A percentile compares a stretch with the other conserved stretches of the same genome.
Evolutionary conservation across 1,140 invertebrate species (phyloP).

Genomic region (Whitmania pigra): DNA sequence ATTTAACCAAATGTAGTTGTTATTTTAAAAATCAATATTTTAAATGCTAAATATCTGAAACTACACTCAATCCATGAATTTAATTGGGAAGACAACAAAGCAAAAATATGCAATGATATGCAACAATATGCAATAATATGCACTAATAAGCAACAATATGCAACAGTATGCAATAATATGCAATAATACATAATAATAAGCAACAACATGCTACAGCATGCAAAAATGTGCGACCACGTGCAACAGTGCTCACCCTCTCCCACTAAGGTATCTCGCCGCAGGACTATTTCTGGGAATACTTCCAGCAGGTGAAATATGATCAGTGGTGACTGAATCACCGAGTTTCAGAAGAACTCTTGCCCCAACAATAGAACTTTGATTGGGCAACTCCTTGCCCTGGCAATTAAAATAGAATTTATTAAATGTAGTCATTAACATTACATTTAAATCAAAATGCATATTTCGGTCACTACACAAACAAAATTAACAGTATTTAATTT

Average conservation of each 20-base stretch:
- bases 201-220: too few species aligned
- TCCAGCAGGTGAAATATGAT: conserved; percentile 95
- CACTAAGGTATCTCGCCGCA: conserved; percentile 65
- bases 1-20: too few species aligned
- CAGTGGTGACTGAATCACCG: conserved; percentile 90
- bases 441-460: too few species aligned
- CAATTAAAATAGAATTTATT: conserved; percentile 23
- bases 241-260: conserved; percentile 51
- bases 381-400: conserved; percentile 43
- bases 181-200: too few species aligned
- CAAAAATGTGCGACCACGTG: neutral
- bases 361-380: conserved; percentile 40
- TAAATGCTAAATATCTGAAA: too few species aligned
- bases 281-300: conserved; percentile 87
- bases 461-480: too few species aligned
- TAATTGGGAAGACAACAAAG: too few species aligned
- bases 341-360: conserved; percentile 72
- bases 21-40: too few species aligned
- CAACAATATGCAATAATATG: neutral
- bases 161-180: too few species aligned
- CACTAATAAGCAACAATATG: neutral
- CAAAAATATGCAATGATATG: neutral
- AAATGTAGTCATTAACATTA: too few species aligned
- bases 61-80: too few species aligned
- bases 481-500: neutral